Base-by-base conservation (phyloP, 2,113 vertebrate genomes). In the Fulmarus glacialis region DNA sequence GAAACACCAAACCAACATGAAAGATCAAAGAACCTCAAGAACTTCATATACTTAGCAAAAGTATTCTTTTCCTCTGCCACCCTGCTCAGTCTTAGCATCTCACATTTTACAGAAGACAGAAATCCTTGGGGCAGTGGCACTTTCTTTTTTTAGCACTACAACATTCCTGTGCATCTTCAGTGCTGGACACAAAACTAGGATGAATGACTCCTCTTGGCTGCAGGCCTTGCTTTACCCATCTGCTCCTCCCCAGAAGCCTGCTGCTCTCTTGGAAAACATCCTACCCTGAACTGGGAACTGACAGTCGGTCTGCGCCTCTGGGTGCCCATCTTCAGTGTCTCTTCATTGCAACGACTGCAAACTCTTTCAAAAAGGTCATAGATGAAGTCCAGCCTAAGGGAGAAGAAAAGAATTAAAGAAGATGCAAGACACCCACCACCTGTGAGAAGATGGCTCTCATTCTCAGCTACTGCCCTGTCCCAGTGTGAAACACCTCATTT, bases 241-340 rank as follows among this genome's bases (percentile, higher is more conserved):
- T 93, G 94, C 94, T 95, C 81, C 62, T 94, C 62, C 82, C 81
- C 56, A 84, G 86, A 93, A 96, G 87, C 87, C 89, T 84, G 58
- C 90, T 93, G 96, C 66, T 97, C 30, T 86, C 84, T 94, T 97
- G 95, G 94, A 94, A 93, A 96, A 91, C 74, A 55, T 78, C 98
- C 98, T 97, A 99, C 99, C 98, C 99, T 98, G 98, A 99, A 99
- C 97, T 99, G 99, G 36, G 99, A 99, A 96, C 99, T 99, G 98
- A 99, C 99, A 18, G 99, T 99, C 30, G 99, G 99, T 94, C 99
- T 99, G 91, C 99, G 99, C 90, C 99, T 98, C 92, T 99, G 99
- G 20, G 99, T 99, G 89, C 99, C 99, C 99, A 99, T 99, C 97
- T 99, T 99, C 34, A 99, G 84, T 4, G 99, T 99, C 91, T 99